Base-by-base conservation (phyloP, 2,888 invertebrate species). In the Epiblema foenella region DNA sequence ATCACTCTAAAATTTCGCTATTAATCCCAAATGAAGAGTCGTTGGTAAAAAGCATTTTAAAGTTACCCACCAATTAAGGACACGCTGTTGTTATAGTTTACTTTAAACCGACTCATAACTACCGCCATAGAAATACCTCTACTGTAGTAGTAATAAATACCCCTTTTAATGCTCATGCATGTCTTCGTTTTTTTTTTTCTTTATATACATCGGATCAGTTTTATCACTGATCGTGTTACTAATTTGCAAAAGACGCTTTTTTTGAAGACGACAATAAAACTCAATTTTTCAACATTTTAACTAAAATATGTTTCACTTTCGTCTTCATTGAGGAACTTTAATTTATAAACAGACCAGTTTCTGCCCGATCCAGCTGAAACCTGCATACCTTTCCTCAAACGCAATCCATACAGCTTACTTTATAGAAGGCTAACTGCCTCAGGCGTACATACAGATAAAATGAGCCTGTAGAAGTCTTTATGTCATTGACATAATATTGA, bases 321-420 rank as follows among this genome's bases (percentile, higher is more conserved):
- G 15, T 46, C n/a, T 46, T 46, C 7, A 46, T 46, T 46, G 46
- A n/a, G 7, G 8, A 42, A 15, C 15, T 15, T 2, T 39, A 54
- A 24, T 24, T 51, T 54, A 1, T 39, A n/a, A 52, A 52, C 15
- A 54, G n/a, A 4, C 18, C 20, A 11, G 52, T 64, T 64, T 39
- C 64, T 52, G 64, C n/a, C 24, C n/a, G 29, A 49, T 51, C 62
- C 49, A 18, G 51, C 51, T 12, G 33, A 62, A 64, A 12, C 54
- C 52, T 64, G 64, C 64, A 64, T 64, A 39, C 64, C 64, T 39
- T 64, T 64, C 39, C 39, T 39, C 64, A 64, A 64, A 64, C 64
- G 64, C 24, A 64, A 64, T 64, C 64, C 64, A 37, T 17, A 8
- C 51, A 39, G 5, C 20, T 49, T 1, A 39, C 39, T 24, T 18